These are phyloP conservation scores for Cebidichthys violaceus DNA, from an alignment of 2,113 vertebrate genomes.

Conservation along the genomic window DNA sequence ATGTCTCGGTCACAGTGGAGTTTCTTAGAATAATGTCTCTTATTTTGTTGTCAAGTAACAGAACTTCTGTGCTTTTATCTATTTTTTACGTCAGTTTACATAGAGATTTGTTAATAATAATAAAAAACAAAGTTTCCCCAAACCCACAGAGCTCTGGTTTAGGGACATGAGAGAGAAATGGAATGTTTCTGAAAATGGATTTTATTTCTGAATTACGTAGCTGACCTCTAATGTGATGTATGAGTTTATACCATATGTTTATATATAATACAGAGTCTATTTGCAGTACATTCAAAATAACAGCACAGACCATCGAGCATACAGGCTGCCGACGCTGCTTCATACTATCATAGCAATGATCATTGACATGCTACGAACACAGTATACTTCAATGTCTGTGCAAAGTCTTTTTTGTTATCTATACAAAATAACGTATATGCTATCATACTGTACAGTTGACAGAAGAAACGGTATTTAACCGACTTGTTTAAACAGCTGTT, in stretches of 20 bases:
- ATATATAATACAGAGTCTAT: conserved; percentile 31
- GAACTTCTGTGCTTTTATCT: conserved; percentile 16
- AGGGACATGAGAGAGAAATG: not conserved
- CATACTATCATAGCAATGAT: conserved; percentile 46
- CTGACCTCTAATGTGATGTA: conserved; percentile 2
- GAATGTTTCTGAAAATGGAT: not conserved
- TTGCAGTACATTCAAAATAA: conserved; percentile 66
- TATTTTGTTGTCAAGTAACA: not conserved
- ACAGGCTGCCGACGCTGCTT: conserved; percentile 41
- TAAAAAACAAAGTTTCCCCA: not conserved
- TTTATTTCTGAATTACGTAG: conserved; percentile 6
- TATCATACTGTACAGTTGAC: conserved; percentile 45
- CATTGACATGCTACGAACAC: conserved; percentile 61
- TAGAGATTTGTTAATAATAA: not conserved
- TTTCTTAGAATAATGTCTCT: conserved; percentile 21
- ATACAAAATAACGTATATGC: conserved; percentile 49
- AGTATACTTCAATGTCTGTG: conserved; percentile 45
- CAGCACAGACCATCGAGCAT: conserved; percentile 52
- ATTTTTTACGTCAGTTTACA: conserved; percentile 10
- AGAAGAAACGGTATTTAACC: conserved; percentile 19
- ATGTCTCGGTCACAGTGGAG: conserved; percentile 38
- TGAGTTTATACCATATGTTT: conserved; percentile 1
- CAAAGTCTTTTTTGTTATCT: conserved; percentile 29
- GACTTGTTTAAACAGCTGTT: conserved; percentile 21
- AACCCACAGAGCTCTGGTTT: conserved; percentile 1